Conservation (phyloP, 2,113 vertebrate species). For the Columba livia region DNA sequence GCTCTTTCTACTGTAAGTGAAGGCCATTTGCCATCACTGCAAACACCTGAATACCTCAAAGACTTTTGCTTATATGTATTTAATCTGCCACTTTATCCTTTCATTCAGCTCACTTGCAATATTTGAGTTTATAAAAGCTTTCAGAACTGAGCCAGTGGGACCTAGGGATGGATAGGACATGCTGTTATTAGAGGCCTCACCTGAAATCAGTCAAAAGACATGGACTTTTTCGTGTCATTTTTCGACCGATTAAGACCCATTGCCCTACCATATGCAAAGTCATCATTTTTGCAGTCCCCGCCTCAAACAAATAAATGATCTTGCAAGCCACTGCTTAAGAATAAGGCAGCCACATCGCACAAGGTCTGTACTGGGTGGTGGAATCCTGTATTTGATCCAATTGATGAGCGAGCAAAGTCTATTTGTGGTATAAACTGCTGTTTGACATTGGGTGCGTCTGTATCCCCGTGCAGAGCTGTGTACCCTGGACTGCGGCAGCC, state of each 20-base stretch:
- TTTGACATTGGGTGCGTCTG: not conserved
- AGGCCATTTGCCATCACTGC: not conserved
- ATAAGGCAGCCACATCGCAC: not conserved
- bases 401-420: not conserved
- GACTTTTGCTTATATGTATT: not conserved
- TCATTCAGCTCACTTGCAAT: not conserved
- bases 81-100: not conserved
- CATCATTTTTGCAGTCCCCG: not conserved
- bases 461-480: constrained; percentile 82
- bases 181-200: not conserved
- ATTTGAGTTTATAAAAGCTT: not conserved
- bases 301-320: not conserved
- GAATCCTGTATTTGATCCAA: not conserved
- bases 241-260: not conserved
- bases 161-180: not conserved
- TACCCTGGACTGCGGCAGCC: constrained; percentile 90
- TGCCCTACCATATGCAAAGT: not conserved
- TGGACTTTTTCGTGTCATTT: accelerated
- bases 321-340: not conserved
- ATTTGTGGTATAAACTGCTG: not conserved
- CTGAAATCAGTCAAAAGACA: not conserved
- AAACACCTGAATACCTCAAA: not conserved
- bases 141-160: not conserved
- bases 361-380: not conserved
- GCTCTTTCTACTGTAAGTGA: not conserved